phyloP scores from a whole-genome alignment of 2,888 invertebrate genomes.

The Pheosia gnoma region DNA sequence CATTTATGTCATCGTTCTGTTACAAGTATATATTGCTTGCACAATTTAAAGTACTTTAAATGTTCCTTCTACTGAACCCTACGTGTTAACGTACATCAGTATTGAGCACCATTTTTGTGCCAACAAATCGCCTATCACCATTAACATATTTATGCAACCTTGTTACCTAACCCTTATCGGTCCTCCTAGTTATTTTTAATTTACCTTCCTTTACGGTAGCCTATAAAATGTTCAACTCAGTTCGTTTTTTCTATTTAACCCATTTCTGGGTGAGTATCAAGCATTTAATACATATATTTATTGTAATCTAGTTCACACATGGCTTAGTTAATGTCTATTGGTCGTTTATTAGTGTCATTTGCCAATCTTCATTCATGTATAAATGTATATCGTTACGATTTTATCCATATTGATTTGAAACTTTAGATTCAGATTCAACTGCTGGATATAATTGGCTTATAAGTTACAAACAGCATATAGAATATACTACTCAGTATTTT shows the following conservation, averaged over 20 bases:
- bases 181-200: not conserved
- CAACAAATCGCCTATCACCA: not conserved
- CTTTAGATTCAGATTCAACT: too few relatives aligned
- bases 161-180: not conserved
- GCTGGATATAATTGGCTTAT: too few relatives aligned
- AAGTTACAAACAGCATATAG: too few relatives aligned
- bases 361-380: too few relatives aligned
- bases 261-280: not conserved
- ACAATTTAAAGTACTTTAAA: not conserved
- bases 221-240: not conserved
- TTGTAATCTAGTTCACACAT: not conserved
- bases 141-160: not conserved
- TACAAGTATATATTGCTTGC: constrained; percentile 15
- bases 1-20: constrained; percentile 46
- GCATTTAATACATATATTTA: not conserved
- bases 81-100: not conserved
- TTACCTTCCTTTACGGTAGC: too few relatives aligned
- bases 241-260: not conserved
- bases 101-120: not conserved
- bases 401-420: too few relatives aligned
- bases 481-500: too few relatives aligned
- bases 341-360: too few relatives aligned
- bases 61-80: not conserved
- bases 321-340: too few relatives aligned
- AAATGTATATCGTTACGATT: too few relatives aligned